A percentile compares a stretch with the other conserved stretches of the same genome.
These are phyloP conservation scores for Microtus pennsylvanicus DNA, from an alignment of 2,113 vertebrate genomes.

Conservation along the genomic window DNA sequence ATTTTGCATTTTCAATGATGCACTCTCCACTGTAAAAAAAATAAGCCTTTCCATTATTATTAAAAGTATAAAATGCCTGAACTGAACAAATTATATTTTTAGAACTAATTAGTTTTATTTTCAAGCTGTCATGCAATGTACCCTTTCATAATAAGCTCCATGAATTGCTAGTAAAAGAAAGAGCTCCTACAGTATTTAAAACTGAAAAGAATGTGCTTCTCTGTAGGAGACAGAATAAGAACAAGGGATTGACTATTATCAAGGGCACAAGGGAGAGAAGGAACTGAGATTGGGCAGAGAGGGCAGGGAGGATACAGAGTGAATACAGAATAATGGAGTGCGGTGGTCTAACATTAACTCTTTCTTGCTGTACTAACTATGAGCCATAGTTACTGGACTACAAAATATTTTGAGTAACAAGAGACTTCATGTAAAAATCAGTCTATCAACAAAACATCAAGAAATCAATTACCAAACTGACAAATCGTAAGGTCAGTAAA, in stretches of 20 bases:
- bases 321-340: neutral
- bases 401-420: neutral
- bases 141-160: constrained; percentile 69
- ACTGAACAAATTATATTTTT: constrained; percentile 25
- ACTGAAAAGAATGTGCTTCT: constrained; percentile 59
- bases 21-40: neutral
- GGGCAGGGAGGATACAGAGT: neutral
- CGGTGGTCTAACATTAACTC: neutral
- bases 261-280: constrained; percentile 2
- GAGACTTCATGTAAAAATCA: neutral
- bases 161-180: constrained; percentile 63
- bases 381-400: neutral
- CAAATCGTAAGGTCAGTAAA: neutral
- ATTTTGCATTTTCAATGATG: neutral
- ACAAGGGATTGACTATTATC: constrained; percentile 53
- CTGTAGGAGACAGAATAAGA: constrained; percentile 54
- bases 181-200: constrained; percentile 67
- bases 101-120: constrained; percentile 44
- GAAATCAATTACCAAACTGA: neutral
- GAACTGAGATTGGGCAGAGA: neutral
- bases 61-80: constrained; percentile 51
- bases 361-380: neutral
- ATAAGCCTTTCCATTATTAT: neutral
- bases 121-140: constrained; percentile 45
- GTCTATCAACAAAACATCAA: neutral